phyloP scores from a whole-genome alignment of 2,113 vertebrate species.

The Pseudopipra pipra region DNA sequence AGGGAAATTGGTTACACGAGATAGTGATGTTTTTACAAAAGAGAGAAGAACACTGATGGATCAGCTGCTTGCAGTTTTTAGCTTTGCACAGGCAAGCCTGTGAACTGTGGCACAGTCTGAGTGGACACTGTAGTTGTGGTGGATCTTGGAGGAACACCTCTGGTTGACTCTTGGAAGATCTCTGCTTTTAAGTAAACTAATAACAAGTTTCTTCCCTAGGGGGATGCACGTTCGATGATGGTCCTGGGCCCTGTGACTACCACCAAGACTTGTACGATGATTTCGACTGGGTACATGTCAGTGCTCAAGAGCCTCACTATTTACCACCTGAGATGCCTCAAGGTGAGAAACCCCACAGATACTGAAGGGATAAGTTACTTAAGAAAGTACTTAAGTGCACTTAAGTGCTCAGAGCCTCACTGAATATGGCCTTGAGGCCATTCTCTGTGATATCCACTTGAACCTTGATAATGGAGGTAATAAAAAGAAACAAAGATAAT shows the following conservation, averaged over 20 bases:
- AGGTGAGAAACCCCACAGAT: conserved; percentile 75
- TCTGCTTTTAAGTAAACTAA: not conserved
- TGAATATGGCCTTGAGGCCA: not conserved
- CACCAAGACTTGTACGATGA: conserved; percentile 95
- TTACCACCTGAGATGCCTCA: conserved; percentile 91
- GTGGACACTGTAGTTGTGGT: not conserved
- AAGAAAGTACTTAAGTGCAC: not conserved
- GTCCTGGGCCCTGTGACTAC: conserved; percentile 92
- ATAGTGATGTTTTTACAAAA: not conserved
- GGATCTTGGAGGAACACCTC: not conserved
- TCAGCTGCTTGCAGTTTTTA: not conserved
- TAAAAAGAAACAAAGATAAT: not conserved
- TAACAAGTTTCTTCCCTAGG: conserved; percentile 72
- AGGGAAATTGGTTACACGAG: not conserved
- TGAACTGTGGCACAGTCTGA: not conserved
- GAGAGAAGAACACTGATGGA: not conserved
- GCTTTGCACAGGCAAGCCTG: not conserved
- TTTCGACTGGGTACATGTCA: conserved; percentile 96
- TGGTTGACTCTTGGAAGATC: not conserved
- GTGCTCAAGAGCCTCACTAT: conserved; percentile 90
- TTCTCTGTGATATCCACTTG: not conserved
- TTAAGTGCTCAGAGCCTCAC: not conserved
- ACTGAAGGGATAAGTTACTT: not conserved
- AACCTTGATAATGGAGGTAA: not conserved
- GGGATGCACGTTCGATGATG: conserved; percentile 92